Base-by-base conservation (phyloP, 2,888 invertebrate species). In the Trissoscelio sp. region DNA sequence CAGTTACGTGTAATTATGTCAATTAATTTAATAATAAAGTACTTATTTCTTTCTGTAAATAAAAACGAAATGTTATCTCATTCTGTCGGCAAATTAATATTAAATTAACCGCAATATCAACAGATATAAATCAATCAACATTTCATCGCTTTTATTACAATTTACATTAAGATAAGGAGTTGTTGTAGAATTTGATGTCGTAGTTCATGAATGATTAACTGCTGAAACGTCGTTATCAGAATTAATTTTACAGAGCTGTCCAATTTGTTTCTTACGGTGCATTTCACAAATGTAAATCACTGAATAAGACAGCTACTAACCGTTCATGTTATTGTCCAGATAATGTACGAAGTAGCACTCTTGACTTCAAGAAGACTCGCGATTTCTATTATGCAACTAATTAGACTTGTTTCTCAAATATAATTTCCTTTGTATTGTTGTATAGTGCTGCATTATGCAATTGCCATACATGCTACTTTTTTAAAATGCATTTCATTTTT, bases 301-400 rank as follows among this genome's bases (percentile, higher is more conserved):
- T 44, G 73, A 64, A 73, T 73, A 73, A 64, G 73, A 64, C 62
- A 64, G 73, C 34, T 53, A 28, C 44, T 55, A 64, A 55, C 44
- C 55, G 53, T 73, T 73, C 55, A 46, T 73, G 64, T 73, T 73
- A 73, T 73, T 72, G 73, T 73, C 62, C 44, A 46, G 44, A 64
- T 44, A 42, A 64, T 51, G 42, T 72, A 62, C 24, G 39, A 51
- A 39, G 39, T 39, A 37, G 18, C 20, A 22, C 18, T 51, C 42
- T 14, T 48, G 14, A 34, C 34, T 64, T 64, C 46, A 44, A 64
- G 44, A 55, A 42, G 60, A n/a, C 42, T 51, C 48, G 20, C 14
- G 18, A 42, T 53, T 72, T 60, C 37, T 48, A 60, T 60, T 72
- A 60, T 51, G 14, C 12, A 69, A 57, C 34, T 46, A 57, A 69